These are phyloP conservation scores for Myotis findleyi DNA, from an alignment of 2,797 vertebrate genomes.

Conservation along the genomic window DNA sequence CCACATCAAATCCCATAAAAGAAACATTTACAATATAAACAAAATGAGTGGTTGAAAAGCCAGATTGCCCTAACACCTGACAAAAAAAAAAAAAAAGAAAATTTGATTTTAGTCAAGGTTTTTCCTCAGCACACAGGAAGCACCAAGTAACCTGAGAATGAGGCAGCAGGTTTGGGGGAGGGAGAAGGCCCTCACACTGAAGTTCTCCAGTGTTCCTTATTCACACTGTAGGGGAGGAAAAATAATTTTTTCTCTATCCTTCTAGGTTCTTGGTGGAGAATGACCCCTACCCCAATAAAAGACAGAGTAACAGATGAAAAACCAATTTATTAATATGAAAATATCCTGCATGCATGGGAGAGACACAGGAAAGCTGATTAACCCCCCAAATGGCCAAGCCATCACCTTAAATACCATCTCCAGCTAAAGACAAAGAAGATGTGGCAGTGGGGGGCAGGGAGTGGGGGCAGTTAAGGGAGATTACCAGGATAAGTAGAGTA, in stretches of 20 bases:
- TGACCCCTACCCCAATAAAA: not conserved
- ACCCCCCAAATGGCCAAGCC: not conserved
- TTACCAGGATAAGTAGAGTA: not conserved
- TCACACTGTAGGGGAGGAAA: not conserved
- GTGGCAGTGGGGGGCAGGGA: not conserved
- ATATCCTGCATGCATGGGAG: not conserved
- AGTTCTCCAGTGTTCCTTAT: not conserved
- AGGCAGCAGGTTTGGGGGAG: not conserved
- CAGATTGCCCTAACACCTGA: constrained; percentile 67
- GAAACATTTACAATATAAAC: constrained; percentile 81
- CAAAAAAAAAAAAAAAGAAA: constrained; percentile 1
- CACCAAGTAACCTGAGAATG: not conserved
- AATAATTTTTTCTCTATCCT: not conserved
- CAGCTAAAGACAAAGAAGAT: not conserved
- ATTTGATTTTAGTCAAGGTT: constrained; percentile 58
- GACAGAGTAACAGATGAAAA: not conserved
- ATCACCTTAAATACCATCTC: not conserved
- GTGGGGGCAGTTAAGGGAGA: not conserved
- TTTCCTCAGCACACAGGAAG: not conserved
- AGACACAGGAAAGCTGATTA: not conserved
- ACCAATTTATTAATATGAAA: not conserved
- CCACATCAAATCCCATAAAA: constrained; percentile 76
- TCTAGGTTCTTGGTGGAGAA: not conserved
- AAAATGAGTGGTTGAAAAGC: constrained; percentile 75
- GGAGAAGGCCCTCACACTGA: not conserved